Percentiles rank a stretch among this genome's conserved stretches.
Conservation (phyloP, 1,140 invertebrate species). For the Leptoteleia sp. region DNA sequence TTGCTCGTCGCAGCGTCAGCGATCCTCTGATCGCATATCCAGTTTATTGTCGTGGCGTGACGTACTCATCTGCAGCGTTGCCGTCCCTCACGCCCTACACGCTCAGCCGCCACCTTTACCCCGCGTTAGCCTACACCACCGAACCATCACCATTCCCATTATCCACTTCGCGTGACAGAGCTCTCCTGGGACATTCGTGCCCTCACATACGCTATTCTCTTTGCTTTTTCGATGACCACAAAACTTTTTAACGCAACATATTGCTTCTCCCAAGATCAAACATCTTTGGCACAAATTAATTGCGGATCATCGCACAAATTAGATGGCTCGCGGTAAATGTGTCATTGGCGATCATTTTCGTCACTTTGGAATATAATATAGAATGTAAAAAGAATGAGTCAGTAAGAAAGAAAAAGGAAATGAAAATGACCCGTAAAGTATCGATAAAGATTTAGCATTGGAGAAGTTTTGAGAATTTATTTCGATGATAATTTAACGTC, state of each 20-base stretch:
- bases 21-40: conserved; percentile 76
- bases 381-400: too few species aligned
- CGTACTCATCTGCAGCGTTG: conserved; percentile 76
- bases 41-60: conserved; percentile 79
- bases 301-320: too few species aligned
- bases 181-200: conserved; percentile 73
- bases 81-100: conserved; percentile 65
- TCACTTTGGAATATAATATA: too few species aligned
- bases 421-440: too few species aligned
- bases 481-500: too few species aligned
- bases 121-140: conserved; percentile 59
- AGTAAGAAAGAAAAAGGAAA: too few species aligned
- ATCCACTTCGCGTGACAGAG: conserved; percentile 79
- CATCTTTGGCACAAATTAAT: background rate
- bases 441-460: too few species aligned
- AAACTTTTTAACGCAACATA: conserved; percentile 44
- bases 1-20: conserved; percentile 78
- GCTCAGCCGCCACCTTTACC: conserved; percentile 60
- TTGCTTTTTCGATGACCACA: conserved; percentile 62
- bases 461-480: too few species aligned
- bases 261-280: conserved; percentile 1
- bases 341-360: too few species aligned
- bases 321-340: too few species aligned
- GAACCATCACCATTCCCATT: conserved; percentile 77
- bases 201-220: conserved; percentile 61